Percentiles rank a stretch among this genome's conserved stretches.
Conservation (phyloP, 1,140 invertebrate species). For the Zaprionus lachaisei region DNA sequence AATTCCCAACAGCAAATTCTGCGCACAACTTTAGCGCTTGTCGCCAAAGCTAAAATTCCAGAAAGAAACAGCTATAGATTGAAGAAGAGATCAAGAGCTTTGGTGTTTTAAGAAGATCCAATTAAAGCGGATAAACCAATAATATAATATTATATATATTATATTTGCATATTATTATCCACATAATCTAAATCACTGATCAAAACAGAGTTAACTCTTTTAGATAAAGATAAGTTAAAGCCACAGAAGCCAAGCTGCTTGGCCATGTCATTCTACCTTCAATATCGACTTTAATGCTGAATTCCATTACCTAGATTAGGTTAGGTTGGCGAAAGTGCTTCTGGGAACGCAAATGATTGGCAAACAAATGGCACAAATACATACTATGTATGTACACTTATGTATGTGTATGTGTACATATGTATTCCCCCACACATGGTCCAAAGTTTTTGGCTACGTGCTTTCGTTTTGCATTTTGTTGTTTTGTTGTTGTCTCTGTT, state of each 20-base stretch:
- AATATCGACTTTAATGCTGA: neutral
- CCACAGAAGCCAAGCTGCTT: neutral
- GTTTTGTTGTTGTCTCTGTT: slow-evolving; percentile 4
- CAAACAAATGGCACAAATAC: neutral
- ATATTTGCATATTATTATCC: too few relatives aligned
- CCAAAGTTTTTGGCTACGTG: slow-evolving; percentile 67
- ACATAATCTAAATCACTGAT: too few relatives aligned
- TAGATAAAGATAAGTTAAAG: neutral
- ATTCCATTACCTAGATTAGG: neutral
- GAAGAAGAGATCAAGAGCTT: too few relatives aligned
- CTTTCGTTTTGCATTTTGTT: slow-evolving; percentile 9
- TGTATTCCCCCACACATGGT: slow-evolving; percentile 20
- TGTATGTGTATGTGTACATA: neutral
- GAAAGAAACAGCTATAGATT: too few relatives aligned
- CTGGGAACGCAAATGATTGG: slow-evolving; percentile 7
- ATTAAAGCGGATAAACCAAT: too few relatives aligned
- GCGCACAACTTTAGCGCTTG: too few relatives aligned
- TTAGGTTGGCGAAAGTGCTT: slow-evolving; percentile 15
- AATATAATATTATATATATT: too few relatives aligned
- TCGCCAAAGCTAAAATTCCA: too few relatives aligned
- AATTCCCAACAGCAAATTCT: too few relatives aligned
- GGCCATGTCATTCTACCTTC: neutral
- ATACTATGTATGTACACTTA: slow-evolving; percentile 20
- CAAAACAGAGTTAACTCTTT: too few relatives aligned
- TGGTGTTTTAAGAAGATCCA: too few relatives aligned